Percentiles rank a stretch among this genome's conserved stretches.
Conservation (phyloP, 2,888 invertebrate genomes). For the Eumerus sabulonum region DNA sequence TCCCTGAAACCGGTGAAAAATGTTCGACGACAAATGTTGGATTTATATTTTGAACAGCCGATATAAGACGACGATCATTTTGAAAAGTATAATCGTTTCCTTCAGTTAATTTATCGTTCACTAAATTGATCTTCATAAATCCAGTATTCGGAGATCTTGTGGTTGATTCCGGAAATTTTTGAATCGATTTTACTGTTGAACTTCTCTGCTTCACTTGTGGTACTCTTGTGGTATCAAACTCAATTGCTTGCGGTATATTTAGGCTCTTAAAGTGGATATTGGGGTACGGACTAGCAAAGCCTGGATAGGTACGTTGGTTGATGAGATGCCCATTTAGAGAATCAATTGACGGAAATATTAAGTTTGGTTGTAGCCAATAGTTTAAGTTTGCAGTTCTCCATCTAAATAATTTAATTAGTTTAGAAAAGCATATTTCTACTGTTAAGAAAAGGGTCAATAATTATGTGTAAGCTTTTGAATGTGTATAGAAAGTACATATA, state of each 20-base stretch:
- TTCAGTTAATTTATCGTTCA: slow-evolving; percentile 29
- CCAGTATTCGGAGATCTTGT: slow-evolving; percentile 66
- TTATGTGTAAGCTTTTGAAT: too few relatives aligned
- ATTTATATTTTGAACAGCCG: slow-evolving; percentile 75
- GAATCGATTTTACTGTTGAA: slow-evolving; percentile 63
- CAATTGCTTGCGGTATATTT: background rate
- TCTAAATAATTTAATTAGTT: slow-evolving; percentile 63
- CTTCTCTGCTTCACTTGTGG: slow-evolving; percentile 7
- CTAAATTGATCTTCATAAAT: slow-evolving; percentile 26
- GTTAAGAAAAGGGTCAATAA: too few relatives aligned
- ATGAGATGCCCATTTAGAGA: slow-evolving; percentile 22
- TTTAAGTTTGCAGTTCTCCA: slow-evolving; percentile 75
- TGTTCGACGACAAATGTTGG: slow-evolving; percentile 76
- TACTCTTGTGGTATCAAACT: slow-evolving; percentile 11
- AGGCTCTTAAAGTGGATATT: slow-evolving; percentile 55
- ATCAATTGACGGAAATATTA: slow-evolving; percentile 38
- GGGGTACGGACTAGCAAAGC: slow-evolving; percentile 49
- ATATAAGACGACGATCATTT: slow-evolving; percentile 72
- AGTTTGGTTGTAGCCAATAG: slow-evolving; percentile 73
- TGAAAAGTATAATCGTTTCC: slow-evolving; percentile 68
- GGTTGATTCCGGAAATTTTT: slow-evolving; percentile 71
- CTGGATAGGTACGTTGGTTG: slow-evolving; percentile 14
- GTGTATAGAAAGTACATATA: too few relatives aligned
- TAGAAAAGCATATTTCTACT: slow-evolving; percentile 37
- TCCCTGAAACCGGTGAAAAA: slow-evolving; percentile 74